These are phyloP conservation scores for Xerus rutilus DNA, from an alignment of 2,797 vertebrate species.

Conservation along the genomic window DNA sequence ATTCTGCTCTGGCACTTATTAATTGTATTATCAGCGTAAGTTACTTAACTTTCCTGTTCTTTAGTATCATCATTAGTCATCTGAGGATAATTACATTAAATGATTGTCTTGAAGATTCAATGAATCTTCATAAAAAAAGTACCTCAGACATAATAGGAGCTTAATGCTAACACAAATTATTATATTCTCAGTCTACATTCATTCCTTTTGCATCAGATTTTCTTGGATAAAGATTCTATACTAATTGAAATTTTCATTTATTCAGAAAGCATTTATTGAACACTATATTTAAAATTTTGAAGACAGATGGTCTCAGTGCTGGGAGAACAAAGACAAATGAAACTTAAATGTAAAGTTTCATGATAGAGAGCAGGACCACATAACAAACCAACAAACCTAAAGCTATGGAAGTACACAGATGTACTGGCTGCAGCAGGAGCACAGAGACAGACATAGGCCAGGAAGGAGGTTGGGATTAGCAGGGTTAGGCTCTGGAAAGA, in stretches of 20 bases:
- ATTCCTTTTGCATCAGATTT: neutral
- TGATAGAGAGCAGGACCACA: neutral
- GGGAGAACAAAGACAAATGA: neutral
- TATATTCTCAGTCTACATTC: neutral
- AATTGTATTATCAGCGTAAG: neutral
- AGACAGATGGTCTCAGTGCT: neutral
- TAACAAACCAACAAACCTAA: neutral
- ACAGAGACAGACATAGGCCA: neutral
- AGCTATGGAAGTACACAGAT: neutral
- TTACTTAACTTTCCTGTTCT: neutral
- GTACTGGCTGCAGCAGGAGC: neutral
- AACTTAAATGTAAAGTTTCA: neutral
- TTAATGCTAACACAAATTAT: slow-evolving; percentile 41
- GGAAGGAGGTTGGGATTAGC: too few species aligned
- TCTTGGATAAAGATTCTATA: neutral
- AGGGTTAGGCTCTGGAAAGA: neutral
- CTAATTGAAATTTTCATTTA: neutral
- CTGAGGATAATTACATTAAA: neutral
- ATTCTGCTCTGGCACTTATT: neutral
- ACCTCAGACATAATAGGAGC: neutral
- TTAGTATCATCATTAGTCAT: slow-evolving; percentile 37
- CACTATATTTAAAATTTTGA: slow-evolving; percentile 12
- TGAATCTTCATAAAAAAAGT: neutral
- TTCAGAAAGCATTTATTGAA: slow-evolving; percentile 18
- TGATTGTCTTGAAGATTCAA: neutral